A percentile compares a stretch with the other conserved stretches of the same genome.
Conservation (phyloP, 2,113 vertebrate genomes). For the Phocoena sinus region DNA sequence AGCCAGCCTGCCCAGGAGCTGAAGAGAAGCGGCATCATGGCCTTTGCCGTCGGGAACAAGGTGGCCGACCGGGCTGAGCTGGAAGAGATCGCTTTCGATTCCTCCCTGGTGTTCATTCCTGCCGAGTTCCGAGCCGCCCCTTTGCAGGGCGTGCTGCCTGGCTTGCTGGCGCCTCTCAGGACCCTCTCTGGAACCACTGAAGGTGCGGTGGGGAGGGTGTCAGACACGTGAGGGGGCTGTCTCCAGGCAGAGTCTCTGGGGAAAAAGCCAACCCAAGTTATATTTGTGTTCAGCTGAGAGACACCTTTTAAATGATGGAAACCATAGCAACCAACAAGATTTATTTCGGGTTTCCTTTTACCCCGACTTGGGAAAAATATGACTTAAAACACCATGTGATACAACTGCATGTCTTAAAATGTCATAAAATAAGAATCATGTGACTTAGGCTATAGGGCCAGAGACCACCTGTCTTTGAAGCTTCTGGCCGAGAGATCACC, state of each 20-base stretch:
- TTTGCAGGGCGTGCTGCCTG: constrained; percentile 76
- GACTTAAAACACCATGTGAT: neutral
- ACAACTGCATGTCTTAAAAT: neutral
- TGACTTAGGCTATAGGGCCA: rapidly evolving
- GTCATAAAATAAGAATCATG: neutral
- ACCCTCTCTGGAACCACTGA: constrained; percentile 86
- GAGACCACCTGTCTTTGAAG: neutral
- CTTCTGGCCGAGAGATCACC: neutral
- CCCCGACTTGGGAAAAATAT: neutral
- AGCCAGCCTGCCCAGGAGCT: constrained; percentile 80
- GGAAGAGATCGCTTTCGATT: constrained; percentile 84
- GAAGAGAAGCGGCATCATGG: constrained; percentile 83
- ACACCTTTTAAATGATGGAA: neutral
- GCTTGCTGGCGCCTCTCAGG: constrained; percentile 80
- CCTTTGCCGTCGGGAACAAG: constrained; percentile 83
- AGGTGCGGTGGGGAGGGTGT: constrained; percentile 76
- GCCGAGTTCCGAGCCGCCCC: constrained; percentile 82
- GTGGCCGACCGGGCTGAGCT: constrained; percentile 81
- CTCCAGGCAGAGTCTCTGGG: neutral
- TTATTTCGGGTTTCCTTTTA: neutral
- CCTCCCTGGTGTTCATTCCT: constrained; percentile 77
- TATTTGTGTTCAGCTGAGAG: neutral
- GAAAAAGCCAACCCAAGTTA: neutral
- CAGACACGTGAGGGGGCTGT: neutral
- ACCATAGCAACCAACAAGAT: rapidly evolving